Evolutionary conservation across 2,797 vertebrate species (phyloP).

Genomic region (Coracias cyanogaster): DNA sequence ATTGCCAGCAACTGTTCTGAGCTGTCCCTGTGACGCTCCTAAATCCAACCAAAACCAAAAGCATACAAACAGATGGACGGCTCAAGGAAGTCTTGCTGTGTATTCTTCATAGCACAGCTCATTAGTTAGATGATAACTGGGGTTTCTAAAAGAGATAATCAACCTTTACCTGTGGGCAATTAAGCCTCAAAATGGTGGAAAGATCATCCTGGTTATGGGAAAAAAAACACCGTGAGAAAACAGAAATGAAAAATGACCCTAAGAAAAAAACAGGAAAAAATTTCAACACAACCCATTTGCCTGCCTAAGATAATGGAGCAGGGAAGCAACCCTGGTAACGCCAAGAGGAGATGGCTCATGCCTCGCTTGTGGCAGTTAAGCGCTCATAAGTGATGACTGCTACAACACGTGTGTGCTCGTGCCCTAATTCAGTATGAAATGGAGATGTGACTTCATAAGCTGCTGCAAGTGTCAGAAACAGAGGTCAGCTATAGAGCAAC

Average conservation of each 20-base stretch:
- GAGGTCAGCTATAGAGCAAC: neutral
- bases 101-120: neutral
- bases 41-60: neutral
- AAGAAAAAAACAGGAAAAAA: neutral
- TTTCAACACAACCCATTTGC: neutral
- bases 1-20: neutral
- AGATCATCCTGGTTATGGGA: neutral
- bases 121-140: neutral
- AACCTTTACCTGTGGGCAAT: neutral
- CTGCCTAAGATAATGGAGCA: neutral
- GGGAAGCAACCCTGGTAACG: neutral
- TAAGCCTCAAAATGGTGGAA: neutral
- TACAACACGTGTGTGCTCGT: fast-evolving
- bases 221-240: neutral
- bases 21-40: neutral
- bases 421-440: neutral
- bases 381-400: neutral
- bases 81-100: neutral
- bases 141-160: neutral
- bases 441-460: neutral
- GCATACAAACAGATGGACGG: neutral
- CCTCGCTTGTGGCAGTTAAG: neutral
- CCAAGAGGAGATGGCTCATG: neutral
- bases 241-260: neutral
- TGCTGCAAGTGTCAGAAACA: neutral